Conservation (phyloP, 2,797 vertebrate species). For the Australoheros facetus region DNA sequence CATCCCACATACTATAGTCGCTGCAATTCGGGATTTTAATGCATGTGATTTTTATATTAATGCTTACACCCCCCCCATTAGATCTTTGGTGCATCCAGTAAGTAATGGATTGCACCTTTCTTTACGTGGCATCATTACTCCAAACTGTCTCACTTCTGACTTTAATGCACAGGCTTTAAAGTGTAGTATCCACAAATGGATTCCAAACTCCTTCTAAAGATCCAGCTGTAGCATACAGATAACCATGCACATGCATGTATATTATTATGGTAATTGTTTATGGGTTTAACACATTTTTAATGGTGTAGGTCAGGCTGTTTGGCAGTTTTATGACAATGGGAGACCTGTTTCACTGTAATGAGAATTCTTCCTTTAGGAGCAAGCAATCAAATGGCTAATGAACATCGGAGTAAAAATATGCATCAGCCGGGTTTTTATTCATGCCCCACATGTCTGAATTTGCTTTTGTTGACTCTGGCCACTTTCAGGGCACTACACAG, state of each 20-base stretch:
- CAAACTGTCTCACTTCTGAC: conserved; percentile 27
- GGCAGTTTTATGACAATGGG: conserved; percentile 40
- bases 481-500: conserved; percentile 13
- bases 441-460: conserved; percentile 31
- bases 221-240: neutral
- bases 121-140: conserved; percentile 53
- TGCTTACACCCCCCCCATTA: conserved; percentile 6
- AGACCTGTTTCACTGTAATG: conserved; percentile 39
- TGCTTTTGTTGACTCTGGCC: conserved; percentile 36
- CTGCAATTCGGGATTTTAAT: neutral
- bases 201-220: neutral
- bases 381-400: conserved; percentile 42
- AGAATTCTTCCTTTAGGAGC: conserved; percentile 33
- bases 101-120: conserved; percentile 53
- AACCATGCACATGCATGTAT: neutral
- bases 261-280: neutral
- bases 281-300: neutral
- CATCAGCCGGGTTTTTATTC: conserved; percentile 49
- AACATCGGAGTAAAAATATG: conserved; percentile 2
- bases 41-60: neutral
- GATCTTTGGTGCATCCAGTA: conserved; percentile 43
- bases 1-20: conserved; percentile 21
- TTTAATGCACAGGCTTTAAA: neutral
- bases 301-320: conserved; percentile 1
- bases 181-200: neutral